These are phyloP conservation scores for Pteropus alecto DNA, from an alignment of 2,113 vertebrate genomes.

Conservation along the genomic window DNA sequence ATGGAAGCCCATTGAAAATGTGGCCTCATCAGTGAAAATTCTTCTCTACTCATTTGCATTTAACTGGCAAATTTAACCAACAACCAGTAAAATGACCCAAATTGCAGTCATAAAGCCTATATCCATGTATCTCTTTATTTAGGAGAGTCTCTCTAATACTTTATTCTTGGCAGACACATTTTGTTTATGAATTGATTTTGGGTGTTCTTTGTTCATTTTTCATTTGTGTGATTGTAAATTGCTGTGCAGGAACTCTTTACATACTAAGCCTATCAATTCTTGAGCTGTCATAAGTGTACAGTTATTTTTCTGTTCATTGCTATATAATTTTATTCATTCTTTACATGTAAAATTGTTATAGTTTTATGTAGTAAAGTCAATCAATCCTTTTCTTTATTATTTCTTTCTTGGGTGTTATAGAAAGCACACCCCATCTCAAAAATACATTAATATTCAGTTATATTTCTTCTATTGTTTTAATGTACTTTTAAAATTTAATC, in stretches of 20 bases:
- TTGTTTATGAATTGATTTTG: not conserved
- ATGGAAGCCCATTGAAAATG: not conserved
- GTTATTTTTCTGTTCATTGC: conserved; percentile 27
- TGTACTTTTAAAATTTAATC: conserved; percentile 8
- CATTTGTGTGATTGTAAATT: not conserved
- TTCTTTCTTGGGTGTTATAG: not conserved
- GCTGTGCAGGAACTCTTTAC: not conserved
- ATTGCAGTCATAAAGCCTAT: not conserved
- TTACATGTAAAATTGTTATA: not conserved
- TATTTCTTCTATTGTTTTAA: not conserved
- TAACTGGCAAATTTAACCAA: not conserved
- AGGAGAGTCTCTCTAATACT: not conserved
- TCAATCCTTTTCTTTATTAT: not conserved
- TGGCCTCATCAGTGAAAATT: not conserved
- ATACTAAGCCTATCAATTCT: not conserved
- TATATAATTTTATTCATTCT: conserved; percentile 17
- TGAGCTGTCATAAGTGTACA: not conserved
- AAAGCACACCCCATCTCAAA: not conserved
- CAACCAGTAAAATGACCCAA: not conserved
- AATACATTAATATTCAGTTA: not conserved
- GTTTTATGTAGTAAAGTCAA: conserved; percentile 14
- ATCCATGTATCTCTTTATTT: not conserved
- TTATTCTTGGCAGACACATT: not conserved
- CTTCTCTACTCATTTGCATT: not conserved
- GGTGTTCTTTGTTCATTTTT: conserved; percentile 2